phyloP scores from a whole-genome alignment of 2,113 vertebrate species.

The Syngnathus scovelli region DNA sequence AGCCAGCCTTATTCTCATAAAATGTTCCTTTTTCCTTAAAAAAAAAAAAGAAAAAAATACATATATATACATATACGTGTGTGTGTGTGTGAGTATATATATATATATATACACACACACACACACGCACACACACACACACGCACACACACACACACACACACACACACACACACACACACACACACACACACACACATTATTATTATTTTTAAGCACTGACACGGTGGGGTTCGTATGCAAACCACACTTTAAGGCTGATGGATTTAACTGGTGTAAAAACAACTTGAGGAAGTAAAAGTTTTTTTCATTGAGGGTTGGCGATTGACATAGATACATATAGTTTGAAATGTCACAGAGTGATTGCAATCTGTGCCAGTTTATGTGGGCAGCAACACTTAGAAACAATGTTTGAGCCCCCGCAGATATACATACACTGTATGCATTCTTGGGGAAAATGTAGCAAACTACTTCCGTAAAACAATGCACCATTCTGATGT shows the following conservation, averaged over 20 bases:
- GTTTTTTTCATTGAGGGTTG: background rate
- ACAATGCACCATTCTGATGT: background rate
- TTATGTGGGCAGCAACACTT: background rate
- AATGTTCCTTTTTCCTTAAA: background rate
- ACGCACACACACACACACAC: no score
- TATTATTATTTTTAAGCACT: background rate
- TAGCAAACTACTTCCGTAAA: background rate
- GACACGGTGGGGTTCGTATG: background rate
- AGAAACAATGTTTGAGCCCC: background rate
- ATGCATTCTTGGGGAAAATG: background rate
- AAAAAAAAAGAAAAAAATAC: background rate
- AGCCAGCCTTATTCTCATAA: background rate
- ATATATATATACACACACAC: no score
- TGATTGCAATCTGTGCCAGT: constrained; percentile 32
- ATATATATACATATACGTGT: no score
- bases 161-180: no score
- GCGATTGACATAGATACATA: background rate
- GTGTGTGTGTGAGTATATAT: no score
- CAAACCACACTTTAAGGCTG: background rate
- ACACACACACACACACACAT: no score
- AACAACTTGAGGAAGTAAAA: background rate
- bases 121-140: no score
- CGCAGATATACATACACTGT: background rate
- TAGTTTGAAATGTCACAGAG: constrained; percentile 37
- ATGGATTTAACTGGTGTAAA: background rate